A percentile compares a stretch with the other conserved stretches of the same genome.
phyloP scores from a whole-genome alignment of 2,797 vertebrate species.

The Pipistrellus pipistrellus region DNA sequence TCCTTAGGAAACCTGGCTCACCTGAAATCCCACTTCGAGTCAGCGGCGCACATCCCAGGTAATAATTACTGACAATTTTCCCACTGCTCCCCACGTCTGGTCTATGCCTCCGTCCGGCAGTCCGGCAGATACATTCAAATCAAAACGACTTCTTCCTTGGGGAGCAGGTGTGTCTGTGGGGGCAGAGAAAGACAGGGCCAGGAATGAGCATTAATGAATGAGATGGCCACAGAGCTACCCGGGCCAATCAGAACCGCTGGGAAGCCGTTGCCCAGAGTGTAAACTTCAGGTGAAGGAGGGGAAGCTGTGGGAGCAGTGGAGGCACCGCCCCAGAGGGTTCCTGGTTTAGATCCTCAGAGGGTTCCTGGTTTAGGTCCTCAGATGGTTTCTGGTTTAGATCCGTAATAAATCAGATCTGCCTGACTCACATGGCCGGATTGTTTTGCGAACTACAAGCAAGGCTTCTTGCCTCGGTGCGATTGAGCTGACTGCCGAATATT shows the following conservation, averaged over 20 bases:
- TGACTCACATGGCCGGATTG: slow-evolving; percentile 54
- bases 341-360: not conserved
- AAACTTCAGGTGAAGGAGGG: not conserved
- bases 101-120: not conserved
- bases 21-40: slow-evolving; percentile 23
- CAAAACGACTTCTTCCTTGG: not conserved
- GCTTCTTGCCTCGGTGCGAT: slow-evolving; percentile 79
- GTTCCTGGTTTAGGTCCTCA: not conserved
- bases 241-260: not conserved
- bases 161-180: not conserved
- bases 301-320: not conserved
- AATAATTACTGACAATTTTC: not conserved
- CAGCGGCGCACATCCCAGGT: not conserved
- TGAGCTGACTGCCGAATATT: slow-evolving; percentile 84
- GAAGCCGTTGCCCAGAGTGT: not conserved
- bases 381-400: slow-evolving; percentile 15
- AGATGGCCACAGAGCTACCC: not conserved
- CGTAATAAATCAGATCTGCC: not conserved
- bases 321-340: not conserved
- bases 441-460: slow-evolving; percentile 74
- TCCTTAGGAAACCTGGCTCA: slow-evolving; percentile 6
- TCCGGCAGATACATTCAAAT: not conserved
- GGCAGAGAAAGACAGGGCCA: not conserved
- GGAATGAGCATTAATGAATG: not conserved
- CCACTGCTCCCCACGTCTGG: not conserved